These are phyloP conservation scores for Bombus cullumanus DNA, from an alignment of 1,140 invertebrate genomes.

Conservation along the genomic window DNA sequence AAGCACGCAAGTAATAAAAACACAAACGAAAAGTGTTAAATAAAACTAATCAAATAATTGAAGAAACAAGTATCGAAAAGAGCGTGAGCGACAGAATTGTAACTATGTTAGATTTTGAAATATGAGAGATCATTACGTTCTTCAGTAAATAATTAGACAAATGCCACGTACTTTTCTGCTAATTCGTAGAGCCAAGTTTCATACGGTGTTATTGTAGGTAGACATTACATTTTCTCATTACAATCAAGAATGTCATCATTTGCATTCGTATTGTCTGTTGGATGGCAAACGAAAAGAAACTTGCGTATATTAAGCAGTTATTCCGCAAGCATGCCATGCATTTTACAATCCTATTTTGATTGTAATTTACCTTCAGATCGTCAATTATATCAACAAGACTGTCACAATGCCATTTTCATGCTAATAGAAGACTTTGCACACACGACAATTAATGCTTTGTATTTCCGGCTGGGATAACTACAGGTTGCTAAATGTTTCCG, in stretches of 20 bases:
- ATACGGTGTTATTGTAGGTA: neutral
- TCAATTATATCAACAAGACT: slow-evolving; percentile 26
- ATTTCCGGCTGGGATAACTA: neutral
- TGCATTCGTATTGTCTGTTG: slow-evolving; percentile 45
- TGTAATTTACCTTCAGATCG: slow-evolving; percentile 50
- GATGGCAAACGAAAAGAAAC: slow-evolving; percentile 32
- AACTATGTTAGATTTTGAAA: neutral
- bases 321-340: slow-evolving; percentile 6
- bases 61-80: neutral
- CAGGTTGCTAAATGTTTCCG: neutral
- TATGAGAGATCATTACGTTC: neutral
- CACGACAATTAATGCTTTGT: neutral
- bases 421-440: slow-evolving; percentile 18
- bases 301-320: neutral
- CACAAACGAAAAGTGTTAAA: neutral
- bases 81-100: neutral
- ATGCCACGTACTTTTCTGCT: neutral
- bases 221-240: slow-evolving; percentile 37
- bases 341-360: slow-evolving; percentile 59
- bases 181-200: neutral
- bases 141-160: neutral
- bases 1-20: no score
- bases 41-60: neutral
- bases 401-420: slow-evolving; percentile 32
- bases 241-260: slow-evolving; percentile 43